phyloP scores from a whole-genome alignment of 2,113 vertebrate species.

The Gorsachius goisagi region DNA sequence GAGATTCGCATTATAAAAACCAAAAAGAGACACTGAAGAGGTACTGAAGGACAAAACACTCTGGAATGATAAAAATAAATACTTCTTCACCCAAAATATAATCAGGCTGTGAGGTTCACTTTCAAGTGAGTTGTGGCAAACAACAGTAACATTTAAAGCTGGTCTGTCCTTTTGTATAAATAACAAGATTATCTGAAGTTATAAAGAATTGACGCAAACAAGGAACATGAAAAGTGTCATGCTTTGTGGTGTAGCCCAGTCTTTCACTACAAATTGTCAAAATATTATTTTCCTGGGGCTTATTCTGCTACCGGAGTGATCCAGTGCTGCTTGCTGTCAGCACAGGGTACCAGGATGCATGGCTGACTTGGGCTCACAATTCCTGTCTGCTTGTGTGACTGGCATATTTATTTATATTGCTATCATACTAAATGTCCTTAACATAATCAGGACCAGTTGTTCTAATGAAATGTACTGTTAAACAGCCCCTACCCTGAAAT shows the following conservation, averaged over 20 bases:
- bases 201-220: neutral
- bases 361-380: neutral
- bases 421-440: neutral
- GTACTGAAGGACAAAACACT: neutral
- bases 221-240: neutral
- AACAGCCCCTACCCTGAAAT: neutral
- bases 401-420: neutral
- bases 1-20: neutral
- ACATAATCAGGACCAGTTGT: neutral
- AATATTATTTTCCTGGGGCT: neutral
- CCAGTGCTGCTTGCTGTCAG: neutral
- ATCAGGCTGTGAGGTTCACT: neutral
- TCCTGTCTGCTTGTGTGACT: neutral
- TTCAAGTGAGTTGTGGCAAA: neutral
- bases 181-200: neutral
- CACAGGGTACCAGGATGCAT: rapidly evolving
- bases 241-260: neutral
- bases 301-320: neutral
- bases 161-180: neutral
- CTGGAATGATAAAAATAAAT: neutral
- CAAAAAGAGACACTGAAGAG: neutral
- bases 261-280: neutral
- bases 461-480: neutral
- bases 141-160: neutral
- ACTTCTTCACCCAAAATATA: neutral